Conservation (phyloP, 1,140 invertebrate genomes). For the Caerostris darwini region DNA sequence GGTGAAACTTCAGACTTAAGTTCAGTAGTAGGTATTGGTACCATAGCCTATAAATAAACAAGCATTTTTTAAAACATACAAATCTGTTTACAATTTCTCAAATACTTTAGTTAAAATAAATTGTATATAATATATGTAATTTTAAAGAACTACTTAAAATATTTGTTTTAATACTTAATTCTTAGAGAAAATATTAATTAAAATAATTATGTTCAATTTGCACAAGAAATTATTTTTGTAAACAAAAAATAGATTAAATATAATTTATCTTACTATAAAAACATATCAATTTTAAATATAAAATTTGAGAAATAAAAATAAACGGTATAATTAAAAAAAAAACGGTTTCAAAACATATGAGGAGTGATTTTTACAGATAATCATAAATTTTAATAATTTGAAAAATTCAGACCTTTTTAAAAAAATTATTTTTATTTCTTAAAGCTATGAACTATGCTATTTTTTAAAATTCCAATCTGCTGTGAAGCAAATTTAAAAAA, state of each 20-base stretch:
- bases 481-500: not conserved
- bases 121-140: too few species aligned
- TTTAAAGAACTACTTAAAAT: too few species aligned
- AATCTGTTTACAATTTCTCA: constrained; percentile 34
- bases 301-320: not conserved
- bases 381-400: too few species aligned
- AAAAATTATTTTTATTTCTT: not conserved
- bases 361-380: not conserved
- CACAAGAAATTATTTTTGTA: too few species aligned
- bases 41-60: constrained; percentile 86
- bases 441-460: not conserved
- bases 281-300: not conserved
- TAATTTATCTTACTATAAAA: not conserved
- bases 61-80: constrained; percentile 61
- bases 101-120: too few species aligned
- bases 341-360: not conserved
- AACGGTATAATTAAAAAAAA: not conserved
- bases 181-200: not conserved
- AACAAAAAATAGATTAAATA: too few species aligned
- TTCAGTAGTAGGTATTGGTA: constrained; percentile 86
- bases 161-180: constrained; percentile 4
- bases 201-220: not conserved
- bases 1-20: constrained; percentile 89
- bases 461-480: too few species aligned
- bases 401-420: too few species aligned